Evolutionary conservation across 2,113 vertebrate genomes (phyloP).

Genomic region (Rhinoptilus africanus): DNA sequence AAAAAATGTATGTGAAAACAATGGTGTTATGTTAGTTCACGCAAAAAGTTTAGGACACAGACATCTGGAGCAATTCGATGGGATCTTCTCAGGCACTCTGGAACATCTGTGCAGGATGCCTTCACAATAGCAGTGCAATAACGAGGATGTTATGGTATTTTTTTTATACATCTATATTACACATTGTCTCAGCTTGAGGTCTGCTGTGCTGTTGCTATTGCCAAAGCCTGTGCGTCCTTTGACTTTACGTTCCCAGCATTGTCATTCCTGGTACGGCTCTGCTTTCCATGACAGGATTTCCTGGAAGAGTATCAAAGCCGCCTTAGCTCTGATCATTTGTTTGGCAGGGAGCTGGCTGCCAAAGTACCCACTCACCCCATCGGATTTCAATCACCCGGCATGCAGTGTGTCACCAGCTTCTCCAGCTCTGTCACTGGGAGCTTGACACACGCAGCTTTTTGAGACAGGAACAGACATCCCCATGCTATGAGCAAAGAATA

Average conservation of each 20-base stretch:
- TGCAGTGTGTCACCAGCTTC: background rate
- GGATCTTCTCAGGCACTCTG: background rate
- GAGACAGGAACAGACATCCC: background rate
- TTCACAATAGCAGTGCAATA: background rate
- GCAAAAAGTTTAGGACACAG: background rate
- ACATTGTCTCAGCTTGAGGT: background rate
- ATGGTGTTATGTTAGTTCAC: background rate
- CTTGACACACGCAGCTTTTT: background rate
- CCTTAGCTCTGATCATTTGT: background rate
- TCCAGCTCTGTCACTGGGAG: background rate
- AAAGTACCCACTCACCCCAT: background rate
- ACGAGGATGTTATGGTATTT: background rate
- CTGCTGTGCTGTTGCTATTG: background rate
- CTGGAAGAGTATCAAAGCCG: constrained; percentile 12
- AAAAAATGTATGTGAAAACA: background rate
- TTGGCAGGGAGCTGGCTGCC: background rate
- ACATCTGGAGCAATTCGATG: background rate
- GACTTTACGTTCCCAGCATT: background rate
- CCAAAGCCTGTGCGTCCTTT: background rate
- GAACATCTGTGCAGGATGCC: background rate
- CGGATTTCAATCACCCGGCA: background rate
- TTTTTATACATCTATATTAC: background rate
- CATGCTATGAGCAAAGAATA: background rate
- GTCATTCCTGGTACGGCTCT: background rate
- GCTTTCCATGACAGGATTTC: constrained; percentile 43